Conservation (phyloP, 2,797 vertebrate genomes). For the Sebastes itinus region DNA sequence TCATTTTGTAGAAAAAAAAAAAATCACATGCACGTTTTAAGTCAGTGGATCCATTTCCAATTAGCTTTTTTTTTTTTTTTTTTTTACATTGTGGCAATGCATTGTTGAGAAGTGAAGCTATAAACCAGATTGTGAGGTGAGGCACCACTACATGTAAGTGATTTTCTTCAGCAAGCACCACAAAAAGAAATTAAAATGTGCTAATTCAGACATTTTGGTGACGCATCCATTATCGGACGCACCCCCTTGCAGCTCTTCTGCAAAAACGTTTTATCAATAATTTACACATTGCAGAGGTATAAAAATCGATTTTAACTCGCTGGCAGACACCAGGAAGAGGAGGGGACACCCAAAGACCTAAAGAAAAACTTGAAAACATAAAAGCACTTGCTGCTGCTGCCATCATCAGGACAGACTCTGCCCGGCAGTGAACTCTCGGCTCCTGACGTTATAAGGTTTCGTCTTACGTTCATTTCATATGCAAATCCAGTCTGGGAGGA, state of each 20-base stretch:
- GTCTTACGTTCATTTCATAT: constrained; percentile 81
- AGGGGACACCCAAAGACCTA: not conserved
- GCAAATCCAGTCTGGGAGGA: constrained; percentile 74
- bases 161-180: not conserved
- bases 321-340: not conserved
- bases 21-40: not conserved
- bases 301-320: not conserved
- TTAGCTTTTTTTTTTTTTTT: too few relatives aligned
- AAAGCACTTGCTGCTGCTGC: constrained; percentile 34
- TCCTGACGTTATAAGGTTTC: constrained; percentile 59
- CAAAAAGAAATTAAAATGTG: not conserved
- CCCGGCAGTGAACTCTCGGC: constrained; percentile 22
- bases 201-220: not conserved
- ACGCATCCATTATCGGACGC: not conserved
- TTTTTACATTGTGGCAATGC: accelerated
- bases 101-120: accelerated
- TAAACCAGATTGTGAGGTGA: not conserved
- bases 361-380: not conserved
- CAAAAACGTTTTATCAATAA: not conserved
- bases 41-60: too few relatives aligned
- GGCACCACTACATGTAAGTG: not conserved
- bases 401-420: constrained; percentile 15
- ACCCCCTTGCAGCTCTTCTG: not conserved
- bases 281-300: not conserved
- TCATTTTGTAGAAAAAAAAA: constrained; percentile 13